phyloP scores from a whole-genome alignment of 2,113 vertebrate species.

The Genyomyrus donnyi region DNA sequence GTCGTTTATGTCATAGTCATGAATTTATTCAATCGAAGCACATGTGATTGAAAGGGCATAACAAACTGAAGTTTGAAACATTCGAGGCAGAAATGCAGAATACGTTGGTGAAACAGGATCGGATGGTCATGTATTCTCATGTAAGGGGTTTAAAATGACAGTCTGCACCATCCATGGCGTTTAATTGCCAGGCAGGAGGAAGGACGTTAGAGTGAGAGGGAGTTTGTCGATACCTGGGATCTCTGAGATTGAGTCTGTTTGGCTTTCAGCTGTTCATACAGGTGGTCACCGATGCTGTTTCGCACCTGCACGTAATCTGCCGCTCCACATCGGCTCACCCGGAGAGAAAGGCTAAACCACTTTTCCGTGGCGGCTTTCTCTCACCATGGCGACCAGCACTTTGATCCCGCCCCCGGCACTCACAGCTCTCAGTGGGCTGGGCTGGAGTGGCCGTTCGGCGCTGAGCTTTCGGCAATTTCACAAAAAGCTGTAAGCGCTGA shows the following conservation, averaged over 20 bases:
- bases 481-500: background rate
- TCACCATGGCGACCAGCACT: constrained; percentile 16
- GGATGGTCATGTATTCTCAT: background rate
- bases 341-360: background rate
- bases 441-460: background rate
- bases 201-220: background rate
- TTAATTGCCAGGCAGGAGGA: background rate
- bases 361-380: background rate
- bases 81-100: background rate
- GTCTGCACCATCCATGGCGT: background rate
- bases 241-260: background rate
- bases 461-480: background rate
- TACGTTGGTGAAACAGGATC: background rate
- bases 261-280: background rate
- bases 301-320: constrained; percentile 7
- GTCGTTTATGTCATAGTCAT: background rate
- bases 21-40: background rate
- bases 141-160: background rate
- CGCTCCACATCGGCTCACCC: background rate
- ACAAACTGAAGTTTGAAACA: background rate
- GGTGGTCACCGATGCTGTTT: background rate
- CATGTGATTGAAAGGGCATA: background rate
- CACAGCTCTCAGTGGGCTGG: background rate
- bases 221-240: background rate
- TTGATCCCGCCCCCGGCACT: background rate